phyloP scores from a whole-genome alignment of 2,113 vertebrate species.

The Aplodontia rufa region DNA sequence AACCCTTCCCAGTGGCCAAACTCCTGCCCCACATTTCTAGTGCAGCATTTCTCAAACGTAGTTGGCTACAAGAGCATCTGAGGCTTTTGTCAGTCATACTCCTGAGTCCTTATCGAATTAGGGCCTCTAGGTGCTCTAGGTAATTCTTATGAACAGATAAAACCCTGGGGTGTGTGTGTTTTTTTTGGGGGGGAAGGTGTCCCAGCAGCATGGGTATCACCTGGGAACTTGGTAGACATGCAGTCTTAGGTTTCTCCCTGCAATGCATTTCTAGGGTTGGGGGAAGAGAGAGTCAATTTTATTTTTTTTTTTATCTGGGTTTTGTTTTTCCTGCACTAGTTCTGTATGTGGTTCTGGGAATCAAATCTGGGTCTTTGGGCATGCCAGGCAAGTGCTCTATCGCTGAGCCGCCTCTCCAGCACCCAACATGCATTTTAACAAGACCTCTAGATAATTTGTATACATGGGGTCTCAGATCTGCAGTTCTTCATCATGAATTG shows the following conservation, averaged over 20 bases:
- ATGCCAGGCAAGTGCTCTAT: too few species aligned
- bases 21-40: background rate
- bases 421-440: background rate
- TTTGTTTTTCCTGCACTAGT: too few species aligned
- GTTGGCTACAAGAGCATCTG: background rate
- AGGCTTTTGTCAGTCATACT: background rate
- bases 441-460: background rate
- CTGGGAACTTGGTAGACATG: background rate
- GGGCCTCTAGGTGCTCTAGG: background rate
- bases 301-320: too few species aligned
- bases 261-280: too few species aligned
- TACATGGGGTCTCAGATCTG: background rate
- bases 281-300: too few species aligned
- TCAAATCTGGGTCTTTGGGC: too few species aligned
- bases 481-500: background rate
- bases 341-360: too few species aligned
- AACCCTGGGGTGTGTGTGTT: background rate
- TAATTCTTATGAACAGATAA: background rate
- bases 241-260: background rate
- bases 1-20: too few species aligned
- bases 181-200: too few species aligned
- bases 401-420: too few species aligned
- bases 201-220: background rate
- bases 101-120: background rate
- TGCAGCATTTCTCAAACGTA: background rate